phyloP scores from a whole-genome alignment of 2,113 vertebrate genomes.

The Dendropsophus ebraccatus region DNA sequence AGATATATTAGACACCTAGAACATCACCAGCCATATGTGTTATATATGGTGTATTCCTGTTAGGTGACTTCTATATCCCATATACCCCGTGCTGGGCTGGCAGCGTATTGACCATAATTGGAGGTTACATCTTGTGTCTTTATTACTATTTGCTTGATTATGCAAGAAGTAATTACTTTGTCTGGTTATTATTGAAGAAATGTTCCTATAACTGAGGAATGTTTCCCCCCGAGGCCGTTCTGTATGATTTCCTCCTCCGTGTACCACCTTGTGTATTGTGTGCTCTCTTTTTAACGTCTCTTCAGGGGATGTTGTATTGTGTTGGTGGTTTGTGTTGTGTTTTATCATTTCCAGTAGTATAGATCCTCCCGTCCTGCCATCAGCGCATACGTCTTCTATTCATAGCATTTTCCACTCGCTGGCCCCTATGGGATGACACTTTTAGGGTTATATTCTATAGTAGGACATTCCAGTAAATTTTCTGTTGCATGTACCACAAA shows the following conservation, averaged over 20 bases:
- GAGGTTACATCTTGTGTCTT: not conserved
- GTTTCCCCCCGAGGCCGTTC: conserved; percentile 26
- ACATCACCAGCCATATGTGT: not conserved
- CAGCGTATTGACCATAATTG: not conserved
- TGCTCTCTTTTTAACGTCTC: not conserved
- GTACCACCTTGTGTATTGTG: not conserved
- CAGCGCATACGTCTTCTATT: not conserved
- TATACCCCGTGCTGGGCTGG: not conserved
- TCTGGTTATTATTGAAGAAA: conserved; percentile 38
- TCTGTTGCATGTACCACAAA: too few relatives aligned
- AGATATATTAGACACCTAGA: not conserved
- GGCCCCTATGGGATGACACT: not conserved
- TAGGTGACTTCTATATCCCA: not conserved
- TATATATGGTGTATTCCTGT: not conserved
- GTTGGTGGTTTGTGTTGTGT: not conserved
- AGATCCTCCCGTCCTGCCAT: not conserved
- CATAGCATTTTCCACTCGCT: not conserved
- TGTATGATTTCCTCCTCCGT: not conserved
- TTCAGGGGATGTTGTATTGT: not conserved
- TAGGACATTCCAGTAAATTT: not conserved
- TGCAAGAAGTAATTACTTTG: conserved; percentile 28
- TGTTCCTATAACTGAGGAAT: conserved; percentile 50
- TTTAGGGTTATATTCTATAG: not conserved
- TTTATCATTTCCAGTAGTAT: not conserved
- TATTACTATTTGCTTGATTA: conserved; percentile 23